Evolutionary conservation across 2,888 invertebrate genomes (phyloP), one percentile per base, ranked within the genome.

Genomic region (Osmoderma eremita): DNA sequence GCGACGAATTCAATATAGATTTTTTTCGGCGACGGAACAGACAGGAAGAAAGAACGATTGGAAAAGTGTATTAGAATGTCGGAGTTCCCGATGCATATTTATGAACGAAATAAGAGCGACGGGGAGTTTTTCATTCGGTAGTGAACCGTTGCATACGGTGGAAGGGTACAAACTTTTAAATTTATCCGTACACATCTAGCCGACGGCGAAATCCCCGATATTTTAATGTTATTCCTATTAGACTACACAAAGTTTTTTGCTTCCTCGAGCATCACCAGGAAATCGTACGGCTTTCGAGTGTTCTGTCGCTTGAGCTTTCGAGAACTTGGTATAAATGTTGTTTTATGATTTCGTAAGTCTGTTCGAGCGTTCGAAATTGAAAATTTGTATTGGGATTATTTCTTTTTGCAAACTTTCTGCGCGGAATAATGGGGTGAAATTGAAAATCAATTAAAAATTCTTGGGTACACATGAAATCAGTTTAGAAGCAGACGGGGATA

Each of bases 11-110:
- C 64, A 65, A 68, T 68, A 62, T 65, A 13, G 65, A 56, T 67
- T 67, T 65, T 53, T 49, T 18, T 12, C 18, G 6, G 1, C 36
- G 38, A 18, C 18, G 38, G 38, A 38, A 53, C 38, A 53, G 38
- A 30, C 10, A 30, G 30, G 30, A 53, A 53, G 24, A 15, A 22
- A 8, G 45, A 62, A 54, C 36, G 54, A 63, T 53, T 38, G 63
- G 54, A 54, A 51, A 68, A 68, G 62, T 68, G 64, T 61, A 68
- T 68, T 68, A 68, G 68, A 63, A 68, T 65, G 61, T 65, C 45
- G 51, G 58, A 61, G 65, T 56, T 53, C 50, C 56, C 41, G 17
- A 68, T 62, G 68, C 68, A 65, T 54, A 62, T 65, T 65, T 62
- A 61, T 65, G 65, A 61, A 61, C 38, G 38, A 64, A 65, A 62